Base-by-base conservation (phyloP, 2,888 invertebrate species). In the Strigamia crassipes region DNA sequence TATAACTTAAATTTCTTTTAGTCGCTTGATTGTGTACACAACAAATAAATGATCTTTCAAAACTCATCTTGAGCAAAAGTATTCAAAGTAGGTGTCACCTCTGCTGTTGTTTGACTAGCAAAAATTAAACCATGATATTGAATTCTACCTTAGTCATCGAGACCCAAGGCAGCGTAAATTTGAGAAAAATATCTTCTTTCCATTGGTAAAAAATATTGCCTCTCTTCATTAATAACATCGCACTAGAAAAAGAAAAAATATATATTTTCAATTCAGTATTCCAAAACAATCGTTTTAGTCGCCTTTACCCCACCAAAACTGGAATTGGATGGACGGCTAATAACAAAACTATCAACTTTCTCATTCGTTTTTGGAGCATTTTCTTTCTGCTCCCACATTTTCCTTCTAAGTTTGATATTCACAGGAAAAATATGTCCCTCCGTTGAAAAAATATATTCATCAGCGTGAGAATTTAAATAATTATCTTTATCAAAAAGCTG, bases 401-500 rank as follows among this genome's bases (percentile, higher is more conserved):
- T 84, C 34, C 82, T 82, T 10, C 86, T 84, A 66, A 85, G 85
- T 61, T 84, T 82, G 18, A 83, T 82, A 21, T 83, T 82, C 5
- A 91, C 84, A 0, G 91, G 91, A 82, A 91, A 88, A 31, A 91
- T 85, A 85, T 91, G 91, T 0, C 91, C 91, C 86, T 92, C 91
- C 4, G 92, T 92, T 15, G 90, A 90, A 85, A 92, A 92, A 41
- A 92, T 83, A 84, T 90, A 90, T 18, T 88, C 86, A 31, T 89
- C 88, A 78, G 89, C 87, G 79, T 90, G 86, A 82, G 87, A 87
- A 86, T 92, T 92, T 13, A 91, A 86, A 82, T 90, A 90, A 86
- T 92, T 91, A 83, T 91, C 89, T 82, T 88, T 87, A 86, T 92
- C 92, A 87, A 92, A 92, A 77, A 92, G 86, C 91, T 92, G 87